Conservation (phyloP, 2,888 invertebrate genomes). For the Leptopterna dolabrata region DNA sequence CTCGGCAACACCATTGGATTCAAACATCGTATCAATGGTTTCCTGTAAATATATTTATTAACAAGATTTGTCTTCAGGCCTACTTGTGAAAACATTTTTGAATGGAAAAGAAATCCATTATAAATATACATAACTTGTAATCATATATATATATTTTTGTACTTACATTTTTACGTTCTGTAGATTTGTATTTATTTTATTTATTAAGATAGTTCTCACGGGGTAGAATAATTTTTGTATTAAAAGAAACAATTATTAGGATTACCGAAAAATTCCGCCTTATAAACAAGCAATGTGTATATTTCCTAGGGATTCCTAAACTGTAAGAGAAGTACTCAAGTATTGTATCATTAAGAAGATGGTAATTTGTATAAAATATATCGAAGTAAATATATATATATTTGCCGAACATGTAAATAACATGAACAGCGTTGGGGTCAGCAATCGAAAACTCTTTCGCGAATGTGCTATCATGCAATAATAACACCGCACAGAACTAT, state of each 20-base stretch:
- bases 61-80: conserved; percentile 55
- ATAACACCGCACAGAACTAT: neutral
- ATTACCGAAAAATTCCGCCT: conserved; percentile 29
- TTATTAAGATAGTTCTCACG: conserved; percentile 39
- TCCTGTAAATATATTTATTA: conserved; percentile 47
- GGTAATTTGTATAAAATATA: conserved; percentile 38
- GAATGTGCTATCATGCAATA: neutral
- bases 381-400: conserved; percentile 42
- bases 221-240: conserved; percentile 35
- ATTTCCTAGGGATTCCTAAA: conserved; percentile 47
- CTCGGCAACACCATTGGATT: conserved; percentile 15
- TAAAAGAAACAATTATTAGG: conserved; percentile 24
- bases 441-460: conserved; percentile 34
- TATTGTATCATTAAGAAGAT: conserved; percentile 27
- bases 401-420: conserved; percentile 32
- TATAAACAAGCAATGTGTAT: conserved; percentile 34
- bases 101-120: neutral
- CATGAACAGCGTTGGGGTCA: conserved; percentile 46
- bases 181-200: conserved; percentile 47
- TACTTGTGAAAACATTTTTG: conserved; percentile 55
- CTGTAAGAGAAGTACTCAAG: conserved; percentile 22
- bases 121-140: conserved; percentile 17
- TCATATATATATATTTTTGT: conserved; percentile 52
- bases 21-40: conserved; percentile 47
- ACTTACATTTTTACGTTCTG: conserved; percentile 49